Base-by-base conservation (phyloP, 2,797 vertebrate genomes). In the Squalus acanthias region DNA sequence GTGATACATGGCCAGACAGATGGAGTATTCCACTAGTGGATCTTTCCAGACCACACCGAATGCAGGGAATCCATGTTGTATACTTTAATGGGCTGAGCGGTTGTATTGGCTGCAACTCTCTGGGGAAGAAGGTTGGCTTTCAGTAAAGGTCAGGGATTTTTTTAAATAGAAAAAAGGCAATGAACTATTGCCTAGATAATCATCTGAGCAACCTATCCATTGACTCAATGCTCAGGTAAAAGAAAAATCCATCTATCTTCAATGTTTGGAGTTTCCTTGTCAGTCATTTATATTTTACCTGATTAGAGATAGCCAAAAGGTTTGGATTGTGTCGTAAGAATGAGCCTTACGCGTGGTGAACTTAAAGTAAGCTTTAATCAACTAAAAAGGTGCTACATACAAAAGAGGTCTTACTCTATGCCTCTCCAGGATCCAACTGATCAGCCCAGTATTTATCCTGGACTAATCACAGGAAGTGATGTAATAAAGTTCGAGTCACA, bases 61-160 rank as follows among this genome's bases (percentile, higher is more conserved):
- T 95, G 93, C 72, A 13, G 67, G 93, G 93, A 95, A 95, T 95
- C 67, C 69, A 33, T 24, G 39, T 72, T 69, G 67, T 72, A 95
- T 46, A 95, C 67, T 95, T 92, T 69, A 95, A 95, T 95, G 69
- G 93, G 10, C 13, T 95, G 93, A 72, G 67, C 67, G 24, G 39
- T 72, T 95, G 39, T 50, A 29, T 46, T 50, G 26, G 22, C 46
- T 65, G 26, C 39, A 70, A 26, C 72, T 72, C 93, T 74, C 93
- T 4, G 50, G 93, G 93, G 93, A 50, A 50, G 39, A 72, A 95
- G 33, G 26, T 46, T 65, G 63, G 8, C 60, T 93, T 67, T 94
- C 15, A 46, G 91, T 65, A 67, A 91, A 91, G 88, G 88, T 91
- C 88, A 91, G 88, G 88, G 26, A 63, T 60, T 89, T 29, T 60